A percentile compares a stretch with the other conserved stretches of the same genome.
Conservation (phyloP, 2,888 invertebrate species). For the Caenorhabditis parvicauda region DNA sequence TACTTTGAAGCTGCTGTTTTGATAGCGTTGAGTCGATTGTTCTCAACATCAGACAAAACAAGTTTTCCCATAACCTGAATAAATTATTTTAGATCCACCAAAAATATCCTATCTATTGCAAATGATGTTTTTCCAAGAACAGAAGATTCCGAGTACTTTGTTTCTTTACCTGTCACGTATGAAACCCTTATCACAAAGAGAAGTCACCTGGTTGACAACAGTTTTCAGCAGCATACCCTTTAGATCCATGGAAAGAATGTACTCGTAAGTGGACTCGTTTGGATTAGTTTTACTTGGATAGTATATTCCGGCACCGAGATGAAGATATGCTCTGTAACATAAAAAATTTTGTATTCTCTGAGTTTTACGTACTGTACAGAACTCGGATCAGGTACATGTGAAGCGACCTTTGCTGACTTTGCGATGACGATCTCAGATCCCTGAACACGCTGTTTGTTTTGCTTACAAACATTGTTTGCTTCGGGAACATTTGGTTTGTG, state of each 20-base stretch:
- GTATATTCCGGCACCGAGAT: not conserved
- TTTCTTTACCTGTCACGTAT: not conserved
- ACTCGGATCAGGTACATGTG: not conserved
- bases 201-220: slow-evolving; percentile 1
- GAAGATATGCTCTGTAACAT: not conserved
- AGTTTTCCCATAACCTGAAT: not conserved
- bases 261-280: not conserved
- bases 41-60: not conserved
- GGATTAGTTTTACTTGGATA: not conserved
- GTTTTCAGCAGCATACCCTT: not conserved
- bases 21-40: not conserved
- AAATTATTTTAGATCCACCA: too few species aligned
- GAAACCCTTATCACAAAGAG: too few species aligned
- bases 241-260: not conserved
- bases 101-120: too few species aligned
- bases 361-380: not conserved
- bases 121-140: too few species aligned
- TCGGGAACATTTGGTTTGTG: too few species aligned
- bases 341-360: not conserved
- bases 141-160: too few species aligned
- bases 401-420: not conserved
- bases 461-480: too few species aligned
- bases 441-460: too few species aligned
- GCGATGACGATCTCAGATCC: too few species aligned
- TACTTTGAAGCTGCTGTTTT: too few species aligned